Percentiles rank a stretch among this genome's conserved stretches.
These are phyloP conservation scores for Meandrusa payeni DNA, from an alignment of 2,888 invertebrate genomes.

Conservation along the genomic window DNA sequence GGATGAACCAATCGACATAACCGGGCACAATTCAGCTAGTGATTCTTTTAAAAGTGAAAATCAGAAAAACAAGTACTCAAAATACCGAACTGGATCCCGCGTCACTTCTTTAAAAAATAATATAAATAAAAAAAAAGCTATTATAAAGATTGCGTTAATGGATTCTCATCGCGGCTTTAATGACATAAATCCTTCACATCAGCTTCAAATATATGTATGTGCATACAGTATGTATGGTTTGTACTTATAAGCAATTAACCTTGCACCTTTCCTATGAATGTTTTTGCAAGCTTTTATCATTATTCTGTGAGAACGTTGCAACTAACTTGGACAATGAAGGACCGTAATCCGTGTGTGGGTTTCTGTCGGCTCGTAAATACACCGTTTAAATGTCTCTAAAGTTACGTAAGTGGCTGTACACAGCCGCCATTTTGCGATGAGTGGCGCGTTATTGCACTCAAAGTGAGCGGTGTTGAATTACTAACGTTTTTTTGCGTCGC, in stretches of 20 bases:
- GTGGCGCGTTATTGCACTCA: slow-evolving; percentile 56
- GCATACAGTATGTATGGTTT: too few species aligned
- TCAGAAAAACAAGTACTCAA: too few species aligned
- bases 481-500: slow-evolving; percentile 32
- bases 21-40: too few species aligned
- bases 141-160: too few species aligned
- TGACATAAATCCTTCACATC: too few species aligned
- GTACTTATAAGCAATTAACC: slow-evolving; percentile 45
- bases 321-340: slow-evolving; percentile 61
- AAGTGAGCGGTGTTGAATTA: slow-evolving; percentile 54
- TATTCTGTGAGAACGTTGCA: slow-evolving; percentile 59
- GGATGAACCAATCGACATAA: too few species aligned
- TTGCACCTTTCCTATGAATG: slow-evolving; percentile 53
- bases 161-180: too few species aligned
- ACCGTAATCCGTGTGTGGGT: slow-evolving; percentile 42
- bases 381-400: slow-evolving; percentile 34
- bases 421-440: slow-evolving; percentile 69
- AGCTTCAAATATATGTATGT: too few species aligned
- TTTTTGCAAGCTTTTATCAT: slow-evolving; percentile 50
- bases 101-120: too few species aligned
- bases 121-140: too few species aligned
- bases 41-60: too few species aligned
- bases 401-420: slow-evolving; percentile 55
- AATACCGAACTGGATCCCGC: too few species aligned
- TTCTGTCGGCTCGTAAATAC: slow-evolving; percentile 38